Evolutionary conservation across 2,797 vertebrate species (phyloP), one percentile per base, ranked within the genome.

Genomic region (Dicrostonyx torquatus): DNA sequence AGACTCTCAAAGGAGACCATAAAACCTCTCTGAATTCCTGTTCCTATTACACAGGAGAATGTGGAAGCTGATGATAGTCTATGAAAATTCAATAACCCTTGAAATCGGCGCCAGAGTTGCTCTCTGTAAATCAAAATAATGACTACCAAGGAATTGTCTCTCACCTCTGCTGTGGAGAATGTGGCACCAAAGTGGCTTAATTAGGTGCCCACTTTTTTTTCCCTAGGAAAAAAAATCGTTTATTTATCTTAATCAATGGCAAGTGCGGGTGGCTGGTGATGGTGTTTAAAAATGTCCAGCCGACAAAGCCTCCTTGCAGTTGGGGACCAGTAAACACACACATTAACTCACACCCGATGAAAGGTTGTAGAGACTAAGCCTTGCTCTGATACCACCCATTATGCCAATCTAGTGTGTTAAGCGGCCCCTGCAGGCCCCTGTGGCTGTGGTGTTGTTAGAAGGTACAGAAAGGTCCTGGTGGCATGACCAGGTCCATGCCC

Each of bases 81-180:
- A 96, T 97, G 97, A 98, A 98, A 98, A 98, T 98, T 98, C 98
- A 98, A 98, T 98, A 98, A 98, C 97, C 97, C 98, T 97, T 96
- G 98, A 98, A 98, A 98, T 97, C 96, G 96, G 98, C 98, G 98
- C 98, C 98, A 97, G 94, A 90, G 98, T 98, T 97, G 97, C 98
- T 98, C 98, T 98, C 97, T 98, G 98, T 99, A 98, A 99, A 99
- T 99, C 98, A 98, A 98, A 97, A 98, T 98, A 99, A 99, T 98
- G 98, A 98, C 97, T 96, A 98, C 98, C 98, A 98, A 99, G 98
- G 98, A 99, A 99, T 98, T 98, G 98, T 98, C 98, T 98, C 98
- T 99, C 98, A 98, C 98, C 98, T 99, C 99, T 98, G 98, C 98
- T 98, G 98, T 98, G 10, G 97, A 98, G 98, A 98, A 98, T 97